These are phyloP conservation scores for Noturus placidus DNA, from an alignment of 2,113 vertebrate genomes.

Conservation along the genomic window DNA sequence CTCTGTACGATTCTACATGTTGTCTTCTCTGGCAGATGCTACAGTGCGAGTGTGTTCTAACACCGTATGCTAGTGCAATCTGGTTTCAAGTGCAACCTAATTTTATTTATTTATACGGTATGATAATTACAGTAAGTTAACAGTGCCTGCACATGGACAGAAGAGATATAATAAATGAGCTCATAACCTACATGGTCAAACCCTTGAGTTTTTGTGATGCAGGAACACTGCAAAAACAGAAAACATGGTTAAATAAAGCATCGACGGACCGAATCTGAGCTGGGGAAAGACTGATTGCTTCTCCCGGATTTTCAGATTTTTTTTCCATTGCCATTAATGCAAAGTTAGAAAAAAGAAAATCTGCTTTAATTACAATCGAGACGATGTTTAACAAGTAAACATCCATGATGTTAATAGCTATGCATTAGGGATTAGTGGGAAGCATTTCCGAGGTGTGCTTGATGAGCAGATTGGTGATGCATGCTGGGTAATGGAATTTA, in stretches of 20 bases:
- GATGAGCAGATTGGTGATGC: constrained; percentile 54
- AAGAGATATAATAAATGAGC: constrained; percentile 18
- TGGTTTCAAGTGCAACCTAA: neutral
- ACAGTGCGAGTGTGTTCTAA: neutral
- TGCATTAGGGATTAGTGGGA: neutral
- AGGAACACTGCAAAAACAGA: constrained; percentile 79
- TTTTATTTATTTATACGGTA: neutral
- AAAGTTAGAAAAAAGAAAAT: neutral
- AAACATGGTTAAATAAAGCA: constrained; percentile 63
- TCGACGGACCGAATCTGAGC: neutral
- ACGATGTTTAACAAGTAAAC: constrained; percentile 14
- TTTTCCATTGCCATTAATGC: constrained; percentile 7
- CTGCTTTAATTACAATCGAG: neutral
- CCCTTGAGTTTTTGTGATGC: constrained; percentile 69
- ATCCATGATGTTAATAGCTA: constrained; percentile 8
- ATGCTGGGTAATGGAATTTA: constrained; percentile 54
- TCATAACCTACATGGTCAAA: constrained; percentile 89
- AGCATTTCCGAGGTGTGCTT: constrained; percentile 4
- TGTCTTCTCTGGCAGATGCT: neutral
- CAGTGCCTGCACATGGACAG: neutral
- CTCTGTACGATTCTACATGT: neutral
- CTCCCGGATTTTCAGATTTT: neutral
- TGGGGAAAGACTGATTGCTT: constrained; percentile 45
- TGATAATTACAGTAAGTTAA: neutral
- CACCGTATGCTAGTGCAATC: neutral